Base-by-base conservation (phyloP, 2,888 invertebrate species). In the Eilema griseolum region DNA sequence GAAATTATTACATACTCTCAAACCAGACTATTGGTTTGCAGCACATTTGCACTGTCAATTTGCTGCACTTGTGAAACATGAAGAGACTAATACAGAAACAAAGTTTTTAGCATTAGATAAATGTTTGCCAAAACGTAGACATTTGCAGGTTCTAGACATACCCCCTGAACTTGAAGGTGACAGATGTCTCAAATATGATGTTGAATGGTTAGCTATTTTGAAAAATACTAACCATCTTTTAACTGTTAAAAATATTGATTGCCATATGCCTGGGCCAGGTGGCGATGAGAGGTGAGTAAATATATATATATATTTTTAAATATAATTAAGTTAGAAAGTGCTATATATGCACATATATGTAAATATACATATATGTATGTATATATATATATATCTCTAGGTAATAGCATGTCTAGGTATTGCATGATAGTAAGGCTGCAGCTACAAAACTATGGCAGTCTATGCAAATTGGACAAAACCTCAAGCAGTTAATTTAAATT, bases 1-100 rank as follows among this genome's bases (percentile, higher is more conserved):
- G 92, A 98, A 98, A 76, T 92, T 99, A 46, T 92, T 99, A n/a
- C 95, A 97, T 70, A 90, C 95, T 56, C 89, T 99, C 68, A 97
- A 98, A 88, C 99, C 99, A 12, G 95, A 96, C 0, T 98, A 98
- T 92, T 99, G 99, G 99, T 99, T 99, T 94, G 96, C 99, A 12
- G 99, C 99, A 41, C 99, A 99, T 96, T 95, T 99, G 78, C 99
- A 99, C 92, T 98, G 98, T 83, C 98, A 99, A 93, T 99, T 99
- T 95, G 97, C 98, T 16, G 99, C 99, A 0, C 81, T 98, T 3
- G 97, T 99, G 8, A 96, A 96, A 52, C 99, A 99, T 90, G 92
- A 96, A 33, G 90, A 96, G 0, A 33, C 46, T 72, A 89, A 93
- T 20, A 86, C 77, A 46, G 90, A 94, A 86, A 91, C 99, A 0